These are phyloP conservation scores for Sinonovacula constricta DNA, from an alignment of 1,140 invertebrate species.

Conservation along the genomic window DNA sequence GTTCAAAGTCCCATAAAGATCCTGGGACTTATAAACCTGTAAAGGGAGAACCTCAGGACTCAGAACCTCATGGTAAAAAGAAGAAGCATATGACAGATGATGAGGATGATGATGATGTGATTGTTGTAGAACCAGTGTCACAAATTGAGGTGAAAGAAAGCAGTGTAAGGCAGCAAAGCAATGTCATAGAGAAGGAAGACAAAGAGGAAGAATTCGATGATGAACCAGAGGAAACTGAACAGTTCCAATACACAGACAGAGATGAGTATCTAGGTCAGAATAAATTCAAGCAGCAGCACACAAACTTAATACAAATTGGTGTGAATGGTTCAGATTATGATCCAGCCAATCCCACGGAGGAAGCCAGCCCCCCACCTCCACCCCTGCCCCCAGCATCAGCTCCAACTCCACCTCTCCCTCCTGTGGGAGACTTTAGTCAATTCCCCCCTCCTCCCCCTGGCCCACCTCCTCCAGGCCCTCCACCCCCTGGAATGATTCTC, in stretches of 20 bases:
- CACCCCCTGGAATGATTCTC: conserved; percentile 35
- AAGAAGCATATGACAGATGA: neutral
- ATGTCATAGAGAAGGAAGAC: conserved; percentile 24
- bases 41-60: neutral
- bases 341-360: conserved; percentile 25
- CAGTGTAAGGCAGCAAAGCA: neutral
- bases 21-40: no score
- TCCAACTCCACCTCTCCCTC: conserved; percentile 42
- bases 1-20: neutral
- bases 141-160: conserved; percentile 59
- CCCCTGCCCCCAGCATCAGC: conserved; percentile 26
- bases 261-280: conserved; percentile 44
- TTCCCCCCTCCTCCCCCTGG: conserved; percentile 50
- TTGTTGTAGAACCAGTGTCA: conserved; percentile 61
- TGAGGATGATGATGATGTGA: conserved; percentile 46
- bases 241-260: conserved; percentile 47
- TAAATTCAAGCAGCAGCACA: conserved; percentile 37
- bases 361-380: conserved; percentile 11
- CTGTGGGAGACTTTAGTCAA: conserved; percentile 31
- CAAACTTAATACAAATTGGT: conserved; percentile 39
- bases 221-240: conserved; percentile 46
- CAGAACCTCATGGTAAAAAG: neutral
- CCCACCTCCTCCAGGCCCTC: conserved; percentile 27
- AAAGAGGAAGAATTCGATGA: conserved; percentile 45
- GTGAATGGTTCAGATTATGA: conserved; percentile 26